Base-by-base conservation (phyloP, 2,797 vertebrate genomes). In the Pseudomugil tenellus region DNA sequence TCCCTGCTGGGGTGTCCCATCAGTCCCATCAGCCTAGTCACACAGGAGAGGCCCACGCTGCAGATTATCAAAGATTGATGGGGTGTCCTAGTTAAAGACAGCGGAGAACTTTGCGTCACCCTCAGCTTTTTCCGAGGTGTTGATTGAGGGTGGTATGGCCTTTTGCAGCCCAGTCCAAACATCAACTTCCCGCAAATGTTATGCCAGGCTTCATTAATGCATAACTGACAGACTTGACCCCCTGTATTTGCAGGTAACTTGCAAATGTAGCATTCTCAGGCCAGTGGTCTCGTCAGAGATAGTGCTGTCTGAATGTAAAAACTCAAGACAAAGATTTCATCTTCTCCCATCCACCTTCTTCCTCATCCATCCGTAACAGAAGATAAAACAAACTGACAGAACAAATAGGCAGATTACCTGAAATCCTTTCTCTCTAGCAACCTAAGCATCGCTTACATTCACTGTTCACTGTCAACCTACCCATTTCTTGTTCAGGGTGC, bases 51-150 rank as follows among this genome's bases (percentile, higher is more conserved):
- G 76, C 85, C 88, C 87, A 80, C 72, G 72, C 76, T 62, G 81
- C 85, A 90, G 80, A 87, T 90, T 87, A 90, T 91, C 87, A 90
- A 91, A 92, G 92, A 94, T 92, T 91, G 92, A 95, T 94, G 88
- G 84, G 71, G 56, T 89, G 92, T 90, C 91, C 88, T 89, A 92
- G 83, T 93, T 93, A 91, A 90, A 89, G 84, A 86, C 72, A 72
- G 59, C 46, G 76, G 68, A 68, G 68, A 84, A 80, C 81, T 84
- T 78, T 74, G 70, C 32, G 29, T 78, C 60, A 48, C 78, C 56
- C 53, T 67, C 59, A 57, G 64, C 70, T 65, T 66, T 77, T 52
- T 62, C 43, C 19, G 74, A 75, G 43, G 46, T 48, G 74, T 73
- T 70, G 61, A 74, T 52, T 55, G 60, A 1, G 58, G 56, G 43